Percentiles rank a stretch among this genome's conserved stretches.
Evolutionary conservation across 2,113 vertebrate genomes (phyloP).

Genomic region (Chlamydotis undulata): DNA sequence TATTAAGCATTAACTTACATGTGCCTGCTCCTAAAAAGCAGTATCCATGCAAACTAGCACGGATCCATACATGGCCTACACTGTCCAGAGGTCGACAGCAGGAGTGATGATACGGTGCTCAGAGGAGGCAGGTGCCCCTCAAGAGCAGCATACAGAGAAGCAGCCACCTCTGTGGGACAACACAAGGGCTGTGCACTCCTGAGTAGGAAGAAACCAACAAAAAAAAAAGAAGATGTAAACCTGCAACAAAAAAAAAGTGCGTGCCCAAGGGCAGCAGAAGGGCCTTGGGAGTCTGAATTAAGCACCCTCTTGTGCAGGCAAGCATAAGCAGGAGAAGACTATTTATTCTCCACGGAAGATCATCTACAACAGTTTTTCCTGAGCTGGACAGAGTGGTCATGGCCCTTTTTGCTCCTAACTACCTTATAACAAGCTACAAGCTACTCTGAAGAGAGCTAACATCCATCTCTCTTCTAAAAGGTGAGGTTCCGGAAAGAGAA

Average conservation of each 20-base stretch:
- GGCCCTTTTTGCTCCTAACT: not conserved
- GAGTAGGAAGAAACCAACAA: not conserved
- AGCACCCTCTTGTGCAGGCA: not conserved
- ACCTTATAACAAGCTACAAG: not conserved
- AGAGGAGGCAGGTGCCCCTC: not conserved
- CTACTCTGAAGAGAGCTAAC: not conserved
- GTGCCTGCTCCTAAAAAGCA: not conserved
- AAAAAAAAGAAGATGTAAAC: not conserved
- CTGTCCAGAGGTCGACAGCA: not conserved
- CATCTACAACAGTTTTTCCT: not conserved
- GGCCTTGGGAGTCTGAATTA: not conserved
- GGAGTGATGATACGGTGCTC: not conserved
- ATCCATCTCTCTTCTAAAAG: not conserved
- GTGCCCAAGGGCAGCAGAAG: not conserved
- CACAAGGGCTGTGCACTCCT: not conserved
- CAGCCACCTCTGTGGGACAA: not conserved
- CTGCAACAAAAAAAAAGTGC: fast-evolving
- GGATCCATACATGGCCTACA: not conserved
- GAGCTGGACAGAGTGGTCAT: not conserved
- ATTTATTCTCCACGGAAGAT: not conserved
- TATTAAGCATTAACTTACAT: not conserved
- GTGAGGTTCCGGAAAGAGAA: not conserved
- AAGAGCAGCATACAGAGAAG: fast-evolving
- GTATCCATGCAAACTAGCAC: not conserved
- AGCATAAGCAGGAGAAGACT: not conserved